Evolutionary conservation across 2,888 invertebrate species (phyloP), one percentile per base, ranked within the genome.

Genomic region (Habrosyne pyritoides): DNA sequence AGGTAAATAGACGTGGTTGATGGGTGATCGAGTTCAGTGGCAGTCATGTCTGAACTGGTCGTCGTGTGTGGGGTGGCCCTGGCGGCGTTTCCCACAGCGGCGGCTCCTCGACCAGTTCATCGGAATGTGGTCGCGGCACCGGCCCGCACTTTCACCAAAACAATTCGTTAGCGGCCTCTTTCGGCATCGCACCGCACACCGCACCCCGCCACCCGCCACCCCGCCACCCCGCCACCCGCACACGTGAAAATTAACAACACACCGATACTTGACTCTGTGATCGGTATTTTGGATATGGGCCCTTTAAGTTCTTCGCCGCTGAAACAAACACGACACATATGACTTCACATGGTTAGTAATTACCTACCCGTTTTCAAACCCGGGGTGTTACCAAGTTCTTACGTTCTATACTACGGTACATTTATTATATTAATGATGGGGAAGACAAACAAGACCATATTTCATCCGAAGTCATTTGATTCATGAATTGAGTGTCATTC

Each of bases 91-190:
- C 93, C 93, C 93, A 93, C 93, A 93, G 91, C 88, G 84, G 82
- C 86, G 84, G 85, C 87, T 84, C 86, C 83, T 84, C 91, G 91
- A 91, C 91, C 91, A 90, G 91, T 90, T 89, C 90, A 74, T 88
- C 77, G 92, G 92, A 92, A 91, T 91, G 90, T 91, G 93, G 91
- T 91, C 90, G 87, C 86, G 87, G 88, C 89, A 87, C 84, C 87
- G 90, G 89, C 85, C 87, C 90, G 91, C 87, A 92, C 93, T 92
- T 93, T 93, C 93, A 93, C 93, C 92, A 92, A 91, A 92, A 91
- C 91, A 91, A 90, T 92, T 92, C 91, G 91, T 91, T 91, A 87
- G 90, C 89, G 89, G 88, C 87, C 90, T 89, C 91, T 89, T 90
- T 91, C 88, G 89, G 88, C 89, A 89, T 85, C 85, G 87, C 85